Percentiles rank a stretch among this genome's conserved stretches.
phyloP scores from a whole-genome alignment of 2,797 vertebrate species.

The Danionella dracula region DNA sequence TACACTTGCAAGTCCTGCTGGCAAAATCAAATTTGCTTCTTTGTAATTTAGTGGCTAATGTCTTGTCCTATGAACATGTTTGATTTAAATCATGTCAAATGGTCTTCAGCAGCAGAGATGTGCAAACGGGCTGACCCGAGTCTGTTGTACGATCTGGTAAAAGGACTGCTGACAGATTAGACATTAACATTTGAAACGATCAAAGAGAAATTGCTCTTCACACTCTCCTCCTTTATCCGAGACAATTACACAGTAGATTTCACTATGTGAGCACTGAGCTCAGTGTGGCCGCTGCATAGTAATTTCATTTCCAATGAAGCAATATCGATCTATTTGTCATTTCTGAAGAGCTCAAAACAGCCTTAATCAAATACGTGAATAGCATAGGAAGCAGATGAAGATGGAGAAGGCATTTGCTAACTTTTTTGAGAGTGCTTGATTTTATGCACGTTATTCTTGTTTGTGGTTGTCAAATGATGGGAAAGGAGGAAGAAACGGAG shows the following conservation, averaged over 20 bases:
- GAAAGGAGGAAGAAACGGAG: conserved; percentile 1
- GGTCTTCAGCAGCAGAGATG: neutral
- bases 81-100: conserved; percentile 10
- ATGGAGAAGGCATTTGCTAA: neutral
- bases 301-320: conserved; percentile 42
- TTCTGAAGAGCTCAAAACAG: conserved; percentile 28
- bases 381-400: neutral
- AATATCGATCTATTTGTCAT: conserved; percentile 49
- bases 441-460: neutral
- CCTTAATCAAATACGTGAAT: conserved; percentile 26
- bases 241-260: conserved; percentile 46
- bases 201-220: conserved; percentile 33
- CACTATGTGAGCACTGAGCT: conserved; percentile 19
- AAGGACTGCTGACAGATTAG: conserved; percentile 24
- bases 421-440: neutral
- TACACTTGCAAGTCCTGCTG: neutral
- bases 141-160: neutral
- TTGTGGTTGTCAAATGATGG: neutral
- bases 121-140: conserved; percentile 11
- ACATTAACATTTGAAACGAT: conserved; percentile 39
- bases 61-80: conserved; percentile 9
- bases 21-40: conserved; percentile 15
- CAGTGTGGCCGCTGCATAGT: conserved; percentile 38
- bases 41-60: conserved; percentile 24
- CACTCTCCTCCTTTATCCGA: conserved; percentile 27